Percentiles rank a stretch among this genome's conserved stretches.
Conservation (phyloP, 2,888 invertebrate genomes). For the Lasioglossum calceatum region DNA sequence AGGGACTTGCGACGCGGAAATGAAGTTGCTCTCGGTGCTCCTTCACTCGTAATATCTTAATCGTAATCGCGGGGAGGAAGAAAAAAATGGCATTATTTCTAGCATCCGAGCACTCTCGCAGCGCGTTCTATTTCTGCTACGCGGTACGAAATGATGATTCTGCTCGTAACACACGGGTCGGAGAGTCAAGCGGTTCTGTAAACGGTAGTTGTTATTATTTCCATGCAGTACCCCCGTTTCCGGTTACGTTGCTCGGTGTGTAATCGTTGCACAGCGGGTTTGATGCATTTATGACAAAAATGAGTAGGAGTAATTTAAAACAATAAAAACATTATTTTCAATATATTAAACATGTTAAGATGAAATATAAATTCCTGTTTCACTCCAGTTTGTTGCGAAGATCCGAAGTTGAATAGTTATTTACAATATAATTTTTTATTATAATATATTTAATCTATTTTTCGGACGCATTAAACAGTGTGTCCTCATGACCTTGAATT, state of each 20-base stretch:
- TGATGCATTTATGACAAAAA: no score
- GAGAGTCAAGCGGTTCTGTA: neutral
- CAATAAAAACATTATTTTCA: no score
- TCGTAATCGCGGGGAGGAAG: neutral
- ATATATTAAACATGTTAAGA: no score
- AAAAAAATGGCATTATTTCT: slow-evolving; percentile 7
- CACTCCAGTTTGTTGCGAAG: no score
- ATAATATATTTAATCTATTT: no score
- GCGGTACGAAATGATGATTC: slow-evolving; percentile 1
- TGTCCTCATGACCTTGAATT: no score
- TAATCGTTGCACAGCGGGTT: neutral
- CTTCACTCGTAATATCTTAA: slow-evolving; percentile 19
- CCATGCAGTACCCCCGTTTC: neutral
- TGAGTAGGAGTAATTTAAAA: no score
- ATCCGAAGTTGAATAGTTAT: no score
- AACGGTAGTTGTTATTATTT: neutral
- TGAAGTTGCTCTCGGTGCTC: slow-evolving; percentile 28
- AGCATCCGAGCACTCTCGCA: neutral
- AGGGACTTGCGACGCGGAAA: slow-evolving; percentile 21
- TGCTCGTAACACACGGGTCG: neutral
- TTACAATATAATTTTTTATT: no score
- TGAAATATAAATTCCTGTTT: no score
- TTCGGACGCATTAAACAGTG: no score
- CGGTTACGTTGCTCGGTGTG: neutral
- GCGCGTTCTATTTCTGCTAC: neutral